Base-by-base conservation (phyloP, 2,888 invertebrate genomes). In the Mesopsocus fuscifrons region DNA sequence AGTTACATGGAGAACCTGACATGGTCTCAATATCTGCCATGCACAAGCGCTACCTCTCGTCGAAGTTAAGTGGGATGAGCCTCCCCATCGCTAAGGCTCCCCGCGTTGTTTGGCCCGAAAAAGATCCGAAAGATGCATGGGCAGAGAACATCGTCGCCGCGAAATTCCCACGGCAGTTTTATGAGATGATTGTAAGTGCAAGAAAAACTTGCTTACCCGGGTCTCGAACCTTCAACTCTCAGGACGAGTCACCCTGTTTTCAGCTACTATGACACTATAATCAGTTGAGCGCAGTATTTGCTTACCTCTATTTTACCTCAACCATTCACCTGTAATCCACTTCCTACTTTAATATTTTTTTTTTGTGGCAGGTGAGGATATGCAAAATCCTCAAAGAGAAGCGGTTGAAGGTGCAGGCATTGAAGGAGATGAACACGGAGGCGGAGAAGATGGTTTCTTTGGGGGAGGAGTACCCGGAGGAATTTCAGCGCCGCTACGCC, bases 401-500 rank as follows among this genome's bases (percentile, higher is more conserved):
- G 58, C 76, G 77, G 54, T 70, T 71, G 3, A 84, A 84, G 65
- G 75, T 94, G 8, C 71, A 75, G 51, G 72, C 75, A 45, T 62
- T 95, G 41, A 78, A 77, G 56, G 78, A 81, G 46, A 81, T 89
- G 74, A 95, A 95, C 55, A 72, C 80, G 46, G 83, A 88, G 59
- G 91, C 88, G 1, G 94, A 95, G 57, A 79, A 82, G 60, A 72
- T 76, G 57, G 75, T 77, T 60, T 82, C 84, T 1, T 80, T 79
- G 57, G 79, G 81, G 22, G 74, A 80, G 54, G 71, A 71, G 47
- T 71, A 87, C 53, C 73, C 81, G 3, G 76, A 82, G 47, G 91
- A 92, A 55, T 95, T 92, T 59, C 87, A 92, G 59, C 73, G 81
- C 51, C 77, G 78, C 54, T 95, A 95, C 65, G 94, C 94, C 3